Evolutionary conservation across 2,113 vertebrate species (phyloP).

Genomic region (Pseudorectes ferrugineus): DNA sequence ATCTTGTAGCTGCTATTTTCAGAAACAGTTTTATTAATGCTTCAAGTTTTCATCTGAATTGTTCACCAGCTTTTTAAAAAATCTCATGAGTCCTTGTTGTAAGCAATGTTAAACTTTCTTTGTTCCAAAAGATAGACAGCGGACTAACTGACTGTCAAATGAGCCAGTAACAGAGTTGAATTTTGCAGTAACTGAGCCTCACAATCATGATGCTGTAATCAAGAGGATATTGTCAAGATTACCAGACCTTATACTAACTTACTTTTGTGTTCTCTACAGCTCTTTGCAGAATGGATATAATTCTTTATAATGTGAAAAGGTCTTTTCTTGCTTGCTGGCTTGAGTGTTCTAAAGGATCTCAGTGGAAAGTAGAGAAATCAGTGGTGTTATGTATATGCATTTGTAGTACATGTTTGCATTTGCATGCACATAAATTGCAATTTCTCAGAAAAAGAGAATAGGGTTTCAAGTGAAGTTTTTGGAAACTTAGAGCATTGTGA

Average conservation of each 20-base stretch:
- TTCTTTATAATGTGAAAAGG: neutral
- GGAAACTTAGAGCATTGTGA: neutral
- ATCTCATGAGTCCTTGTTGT: neutral
- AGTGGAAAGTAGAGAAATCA: neutral
- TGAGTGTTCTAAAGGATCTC: neutral
- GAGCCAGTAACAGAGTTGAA: neutral
- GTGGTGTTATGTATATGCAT: neutral
- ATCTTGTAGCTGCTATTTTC: neutral
- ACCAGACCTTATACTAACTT: neutral
- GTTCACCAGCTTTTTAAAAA: neutral
- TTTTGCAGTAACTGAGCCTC: neutral
- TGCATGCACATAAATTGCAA: neutral
- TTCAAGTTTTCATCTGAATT: neutral
- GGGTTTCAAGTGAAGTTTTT: neutral
- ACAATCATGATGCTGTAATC: neutral
- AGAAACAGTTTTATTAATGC: neutral
- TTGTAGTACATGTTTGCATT: neutral
- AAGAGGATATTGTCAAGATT: neutral
- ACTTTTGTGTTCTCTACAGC: neutral
- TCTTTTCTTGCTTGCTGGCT: neutral
- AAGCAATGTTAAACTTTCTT: neutral
- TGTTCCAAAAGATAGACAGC: neutral
- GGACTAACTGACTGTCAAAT: neutral
- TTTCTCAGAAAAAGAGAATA: neutral
- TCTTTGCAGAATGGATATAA: neutral